Evolutionary conservation across 1,140 invertebrate genomes (phyloP).

Genomic region (Amyelois transitella): DNA sequence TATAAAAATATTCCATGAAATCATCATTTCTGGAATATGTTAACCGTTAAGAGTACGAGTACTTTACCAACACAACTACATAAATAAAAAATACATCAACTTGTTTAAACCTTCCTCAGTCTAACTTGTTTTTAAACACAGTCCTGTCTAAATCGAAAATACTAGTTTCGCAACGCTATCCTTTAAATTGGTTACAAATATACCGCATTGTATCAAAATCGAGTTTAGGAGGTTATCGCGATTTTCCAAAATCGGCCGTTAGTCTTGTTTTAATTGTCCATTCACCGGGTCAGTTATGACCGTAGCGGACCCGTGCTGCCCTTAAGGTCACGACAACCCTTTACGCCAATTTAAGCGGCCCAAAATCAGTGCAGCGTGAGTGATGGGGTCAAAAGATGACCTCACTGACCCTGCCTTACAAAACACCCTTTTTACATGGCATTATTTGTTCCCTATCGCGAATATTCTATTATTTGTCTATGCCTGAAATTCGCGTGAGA

Average conservation of each 20-base stretch:
- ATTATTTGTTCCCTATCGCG: conserved; percentile 73
- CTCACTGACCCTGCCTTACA: conserved; percentile 57
- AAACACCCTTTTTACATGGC: conserved; percentile 64
- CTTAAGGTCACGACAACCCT: conserved; percentile 61
- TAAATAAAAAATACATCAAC: too few species aligned
- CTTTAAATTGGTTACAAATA: conserved; percentile 17
- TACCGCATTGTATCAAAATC: conserved; percentile 8
- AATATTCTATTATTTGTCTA: conserved; percentile 55
- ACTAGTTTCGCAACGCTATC: not conserved
- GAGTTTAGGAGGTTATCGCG: conserved; percentile 53
- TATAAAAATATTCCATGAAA: too few species aligned
- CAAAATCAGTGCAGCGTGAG: conserved; percentile 62
- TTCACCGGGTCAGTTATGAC: conserved; percentile 41
- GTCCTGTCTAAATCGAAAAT: not conserved
- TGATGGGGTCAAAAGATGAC: conserved; percentile 67
- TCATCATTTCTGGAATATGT: too few species aligned
- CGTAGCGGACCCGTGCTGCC: conserved; percentile 67
- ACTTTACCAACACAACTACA: too few species aligned
- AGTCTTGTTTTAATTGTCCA: conserved; percentile 68
- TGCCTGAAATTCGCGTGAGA: conserved; percentile 61
- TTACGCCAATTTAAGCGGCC: conserved; percentile 61
- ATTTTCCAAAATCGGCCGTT: conserved; percentile 51
- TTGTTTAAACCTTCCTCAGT: too few species aligned
- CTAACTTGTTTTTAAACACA: too few species aligned
- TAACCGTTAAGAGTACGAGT: too few species aligned